Percentiles rank a stretch among this genome's conserved stretches.
These are phyloP conservation scores for Cephus nigrinus DNA, from an alignment of 2,888 invertebrate species.

Conservation along the genomic window DNA sequence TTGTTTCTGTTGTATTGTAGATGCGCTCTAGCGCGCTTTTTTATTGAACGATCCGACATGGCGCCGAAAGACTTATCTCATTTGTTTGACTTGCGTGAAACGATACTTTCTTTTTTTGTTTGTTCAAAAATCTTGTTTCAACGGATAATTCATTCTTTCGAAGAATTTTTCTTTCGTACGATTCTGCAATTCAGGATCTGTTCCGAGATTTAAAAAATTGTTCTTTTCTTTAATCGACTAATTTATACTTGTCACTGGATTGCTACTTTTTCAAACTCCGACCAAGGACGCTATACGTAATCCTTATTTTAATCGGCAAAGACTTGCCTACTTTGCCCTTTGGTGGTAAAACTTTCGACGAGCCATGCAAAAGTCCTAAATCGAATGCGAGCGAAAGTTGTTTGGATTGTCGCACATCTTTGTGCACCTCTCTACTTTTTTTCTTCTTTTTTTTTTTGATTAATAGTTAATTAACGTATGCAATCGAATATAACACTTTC, in stretches of 20 bases:
- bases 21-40: neutral
- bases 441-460: neutral
- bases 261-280: neutral
- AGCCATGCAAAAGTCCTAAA: neutral
- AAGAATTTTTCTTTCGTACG: neutral
- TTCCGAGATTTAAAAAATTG: neutral
- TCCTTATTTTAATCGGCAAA: neutral
- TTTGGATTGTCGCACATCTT: neutral
- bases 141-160: neutral
- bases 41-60: neutral
- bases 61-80: neutral
- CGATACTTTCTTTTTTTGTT: neutral
- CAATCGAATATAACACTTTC: neutral
- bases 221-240: neutral
- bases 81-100: neutral
- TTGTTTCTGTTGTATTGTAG: constrained; percentile 11
- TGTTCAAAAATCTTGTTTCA: neutral
- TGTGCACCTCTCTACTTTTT: neutral
- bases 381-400: neutral
- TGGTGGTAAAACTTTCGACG: neutral
- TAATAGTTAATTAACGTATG: neutral
- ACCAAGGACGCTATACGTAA: neutral
- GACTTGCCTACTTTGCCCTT: neutral
- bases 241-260: neutral
- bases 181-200: neutral